Evolutionary conservation across 1,140 invertebrate species (phyloP).

Genomic region (Ptiloglossa arizonensis): DNA sequence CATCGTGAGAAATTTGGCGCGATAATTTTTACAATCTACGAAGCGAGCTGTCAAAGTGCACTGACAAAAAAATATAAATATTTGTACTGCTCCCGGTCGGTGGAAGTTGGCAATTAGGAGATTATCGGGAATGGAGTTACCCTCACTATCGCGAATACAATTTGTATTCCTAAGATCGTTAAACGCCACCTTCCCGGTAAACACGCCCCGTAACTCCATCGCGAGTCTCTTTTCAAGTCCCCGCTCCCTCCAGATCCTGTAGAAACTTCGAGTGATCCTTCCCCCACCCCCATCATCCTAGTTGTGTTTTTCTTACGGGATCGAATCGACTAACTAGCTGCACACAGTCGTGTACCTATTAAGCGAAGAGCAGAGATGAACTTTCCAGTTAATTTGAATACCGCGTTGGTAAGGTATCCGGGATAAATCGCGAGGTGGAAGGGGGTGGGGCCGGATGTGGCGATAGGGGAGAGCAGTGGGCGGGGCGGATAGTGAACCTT

Average conservation of each 20-base stretch:
- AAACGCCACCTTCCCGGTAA: too few relatives aligned
- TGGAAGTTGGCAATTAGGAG: too few relatives aligned
- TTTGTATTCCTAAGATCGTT: not conserved
- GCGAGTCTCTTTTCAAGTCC: not conserved
- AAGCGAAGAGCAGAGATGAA: slow-evolving; percentile 38
- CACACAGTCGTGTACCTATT: slow-evolving; percentile 6
- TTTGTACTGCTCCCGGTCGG: too few relatives aligned
- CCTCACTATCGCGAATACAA: not conserved
- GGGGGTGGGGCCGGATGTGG: too few relatives aligned
- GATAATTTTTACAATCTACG: too few relatives aligned
- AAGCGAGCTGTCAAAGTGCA: too few relatives aligned
- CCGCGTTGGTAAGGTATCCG: slow-evolving; percentile 22
- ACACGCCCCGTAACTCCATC: not conserved
- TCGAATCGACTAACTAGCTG: slow-evolving; percentile 4
- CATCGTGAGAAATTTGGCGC: too few relatives aligned
- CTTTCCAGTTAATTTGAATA: slow-evolving; percentile 62
- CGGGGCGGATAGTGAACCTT: slow-evolving; percentile 31
- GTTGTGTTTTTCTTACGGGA: slow-evolving; percentile 1
- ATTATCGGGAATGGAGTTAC: not conserved
- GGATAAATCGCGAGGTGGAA: slow-evolving; percentile 6
- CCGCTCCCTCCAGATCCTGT: not conserved
- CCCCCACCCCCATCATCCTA: too few relatives aligned
- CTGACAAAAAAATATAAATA: too few relatives aligned
- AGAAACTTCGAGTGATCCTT: not conserved
- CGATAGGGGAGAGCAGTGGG: not conserved